These are phyloP conservation scores for Hoplodrina ambigua DNA, from an alignment of 2,888 invertebrate genomes.

Conservation along the genomic window DNA sequence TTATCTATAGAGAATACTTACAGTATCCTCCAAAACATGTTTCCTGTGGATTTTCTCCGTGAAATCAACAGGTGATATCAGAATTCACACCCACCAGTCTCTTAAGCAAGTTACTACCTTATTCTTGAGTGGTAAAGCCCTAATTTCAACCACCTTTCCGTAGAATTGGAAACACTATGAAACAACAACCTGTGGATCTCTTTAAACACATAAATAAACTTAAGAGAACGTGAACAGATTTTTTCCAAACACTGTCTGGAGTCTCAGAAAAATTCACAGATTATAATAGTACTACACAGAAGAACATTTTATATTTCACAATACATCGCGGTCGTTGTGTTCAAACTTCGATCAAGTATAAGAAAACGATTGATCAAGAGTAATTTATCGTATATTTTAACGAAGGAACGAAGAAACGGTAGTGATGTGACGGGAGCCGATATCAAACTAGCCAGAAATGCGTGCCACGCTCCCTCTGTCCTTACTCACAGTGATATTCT, in stretches of 20 bases:
- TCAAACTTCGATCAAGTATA: conserved; percentile 39
- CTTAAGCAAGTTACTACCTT: conserved; percentile 80
- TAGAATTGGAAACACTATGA: conserved; percentile 68
- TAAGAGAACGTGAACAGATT: conserved; percentile 43
- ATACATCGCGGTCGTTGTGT: conserved; percentile 37
- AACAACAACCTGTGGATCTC: conserved; percentile 85
- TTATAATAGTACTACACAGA: conserved; percentile 11
- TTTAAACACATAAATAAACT: conserved; percentile 62
- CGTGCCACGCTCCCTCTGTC: conserved; percentile 87
- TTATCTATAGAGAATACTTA: conserved; percentile 74
- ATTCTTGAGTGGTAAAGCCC: conserved; percentile 75
- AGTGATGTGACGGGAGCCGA: conserved; percentile 87
- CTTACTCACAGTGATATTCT: conserved; percentile 83
- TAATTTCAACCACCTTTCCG: conserved; percentile 73
- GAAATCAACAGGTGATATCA: conserved; percentile 88
- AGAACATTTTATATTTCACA: conserved; percentile 34
- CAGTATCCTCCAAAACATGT: conserved; percentile 85
- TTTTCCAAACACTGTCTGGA: conserved; percentile 30
- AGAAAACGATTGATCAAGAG: conserved; percentile 53
- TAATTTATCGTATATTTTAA: conserved; percentile 74
- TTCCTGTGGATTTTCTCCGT: conserved; percentile 77
- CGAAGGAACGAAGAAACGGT: conserved; percentile 75
- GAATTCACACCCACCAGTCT: conserved; percentile 78
- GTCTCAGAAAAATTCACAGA: conserved; percentile 28
- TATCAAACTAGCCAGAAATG: conserved; percentile 89